Percentiles rank a stretch among this genome's conserved stretches.
phyloP scores from a whole-genome alignment of 2,113 vertebrate species.

The Peucedramus taeniatus region DNA sequence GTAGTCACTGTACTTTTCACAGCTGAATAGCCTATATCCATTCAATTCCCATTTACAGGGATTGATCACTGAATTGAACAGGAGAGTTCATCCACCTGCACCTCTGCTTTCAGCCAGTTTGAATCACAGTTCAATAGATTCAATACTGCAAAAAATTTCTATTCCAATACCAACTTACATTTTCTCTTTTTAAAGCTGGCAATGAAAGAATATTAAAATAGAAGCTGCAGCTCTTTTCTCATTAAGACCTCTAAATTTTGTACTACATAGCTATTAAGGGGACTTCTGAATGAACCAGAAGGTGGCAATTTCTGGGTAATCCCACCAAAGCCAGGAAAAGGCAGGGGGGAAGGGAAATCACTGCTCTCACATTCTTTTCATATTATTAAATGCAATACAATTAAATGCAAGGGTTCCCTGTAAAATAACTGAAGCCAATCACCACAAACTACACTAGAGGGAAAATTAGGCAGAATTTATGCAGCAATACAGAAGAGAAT shows the following conservation, averaged over 20 bases:
- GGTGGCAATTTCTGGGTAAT: not conserved
- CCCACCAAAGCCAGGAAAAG: not conserved
- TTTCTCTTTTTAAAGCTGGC: not conserved
- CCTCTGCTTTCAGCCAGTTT: not conserved
- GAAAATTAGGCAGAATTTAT: not conserved
- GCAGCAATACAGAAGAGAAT: not conserved
- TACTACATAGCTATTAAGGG: not conserved
- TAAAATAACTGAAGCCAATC: not conserved
- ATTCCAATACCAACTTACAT: not conserved
- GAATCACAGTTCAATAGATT: not conserved
- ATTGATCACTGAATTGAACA: not conserved
- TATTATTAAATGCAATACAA: not conserved
- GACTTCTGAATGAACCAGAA: not conserved
- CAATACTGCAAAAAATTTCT: not conserved
- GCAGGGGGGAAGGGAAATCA: not conserved
- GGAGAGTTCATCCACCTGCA: not conserved
- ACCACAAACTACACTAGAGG: not conserved
- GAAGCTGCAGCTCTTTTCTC: not conserved
- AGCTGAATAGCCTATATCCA: not conserved
- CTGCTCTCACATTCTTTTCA: not conserved
- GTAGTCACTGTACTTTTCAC: not conserved
- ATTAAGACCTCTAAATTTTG: not conserved
- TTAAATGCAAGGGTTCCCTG: not conserved
- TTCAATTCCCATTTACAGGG: not conserved
- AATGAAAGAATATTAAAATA: not conserved